These are phyloP conservation scores for Microctenopoma steveboyesi DNA, from an alignment of 2,797 vertebrate species.

Conservation along the genomic window DNA sequence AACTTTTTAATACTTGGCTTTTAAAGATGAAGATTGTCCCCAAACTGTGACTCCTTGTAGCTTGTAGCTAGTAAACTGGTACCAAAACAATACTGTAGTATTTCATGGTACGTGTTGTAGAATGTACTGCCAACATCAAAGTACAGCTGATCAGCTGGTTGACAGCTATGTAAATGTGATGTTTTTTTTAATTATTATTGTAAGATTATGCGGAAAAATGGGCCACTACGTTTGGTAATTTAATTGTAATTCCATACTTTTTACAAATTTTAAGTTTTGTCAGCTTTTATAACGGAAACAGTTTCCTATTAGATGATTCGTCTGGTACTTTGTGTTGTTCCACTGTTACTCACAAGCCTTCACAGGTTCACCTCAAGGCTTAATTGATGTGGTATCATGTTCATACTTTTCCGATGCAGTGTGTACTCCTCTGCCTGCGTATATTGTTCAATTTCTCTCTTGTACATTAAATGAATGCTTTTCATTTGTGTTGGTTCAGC, in stretches of 20 bases:
- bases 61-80: conserved; percentile 37
- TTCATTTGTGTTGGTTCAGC: conserved; percentile 40
- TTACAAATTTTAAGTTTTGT: conserved; percentile 14
- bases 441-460: conserved; percentile 45
- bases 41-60: conserved; percentile 59
- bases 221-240: conserved; percentile 71
- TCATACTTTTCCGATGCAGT: conserved; percentile 47
- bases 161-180: conserved; percentile 61
- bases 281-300: conserved; percentile 28
- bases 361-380: conserved; percentile 42
- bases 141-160: conserved; percentile 44
- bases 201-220: conserved; percentile 52
- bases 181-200: conserved; percentile 33
- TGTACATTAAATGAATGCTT: conserved; percentile 71
- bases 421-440: conserved; percentile 52
- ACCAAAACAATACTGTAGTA: conserved; percentile 34
- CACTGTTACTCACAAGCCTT: conserved; percentile 29
- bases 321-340: conserved; percentile 34
- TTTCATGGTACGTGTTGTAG: conserved; percentile 57
- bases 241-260: conserved; percentile 66
- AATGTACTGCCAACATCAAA: conserved; percentile 48
- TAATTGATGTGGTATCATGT: conserved; percentile 56
- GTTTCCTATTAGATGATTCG: conserved; percentile 32
- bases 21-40: conserved; percentile 42
- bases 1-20: conserved; percentile 23